Conservation (phyloP, 2,113 vertebrate genomes). For the Todiramphus chloris region DNA sequence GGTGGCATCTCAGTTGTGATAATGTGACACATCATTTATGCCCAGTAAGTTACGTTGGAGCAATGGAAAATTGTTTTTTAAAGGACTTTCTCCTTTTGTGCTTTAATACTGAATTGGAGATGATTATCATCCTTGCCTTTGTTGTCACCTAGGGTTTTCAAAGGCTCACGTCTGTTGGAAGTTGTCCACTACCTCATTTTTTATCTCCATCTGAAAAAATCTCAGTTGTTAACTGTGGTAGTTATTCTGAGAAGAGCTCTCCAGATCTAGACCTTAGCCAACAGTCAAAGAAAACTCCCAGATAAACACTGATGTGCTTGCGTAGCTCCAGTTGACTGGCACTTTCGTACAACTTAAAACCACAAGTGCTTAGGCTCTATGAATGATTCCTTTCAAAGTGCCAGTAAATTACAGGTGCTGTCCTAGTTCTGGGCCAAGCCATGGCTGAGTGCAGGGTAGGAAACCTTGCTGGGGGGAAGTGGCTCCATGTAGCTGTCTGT, state of each 20-base stretch:
- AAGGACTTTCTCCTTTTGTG: neutral
- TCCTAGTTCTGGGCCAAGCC: neutral
- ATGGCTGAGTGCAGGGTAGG: neutral
- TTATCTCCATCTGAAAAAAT: neutral
- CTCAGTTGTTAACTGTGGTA: neutral
- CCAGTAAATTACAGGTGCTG: neutral
- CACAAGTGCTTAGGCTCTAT: neutral
- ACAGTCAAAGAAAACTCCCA: neutral
- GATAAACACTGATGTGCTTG: neutral
- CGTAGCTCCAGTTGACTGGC: neutral
- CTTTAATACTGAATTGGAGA: neutral
- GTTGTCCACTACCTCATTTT: neutral
- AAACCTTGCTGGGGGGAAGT: neutral
- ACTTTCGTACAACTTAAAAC: neutral
- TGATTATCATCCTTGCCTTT: neutral
- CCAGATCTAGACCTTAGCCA: neutral
- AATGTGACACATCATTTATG: neutral
- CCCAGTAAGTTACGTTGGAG: neutral
- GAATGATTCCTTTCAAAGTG: neutral
- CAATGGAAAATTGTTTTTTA: neutral
- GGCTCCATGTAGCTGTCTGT: rapidly evolving
- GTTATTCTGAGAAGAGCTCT: neutral
- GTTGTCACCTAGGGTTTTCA: neutral
- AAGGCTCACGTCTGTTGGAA: neutral
- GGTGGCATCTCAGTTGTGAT: constrained; percentile 30